Base-by-base conservation (phyloP, 2,888 invertebrate genomes). In the Polydrusus pterygomalis region DNA sequence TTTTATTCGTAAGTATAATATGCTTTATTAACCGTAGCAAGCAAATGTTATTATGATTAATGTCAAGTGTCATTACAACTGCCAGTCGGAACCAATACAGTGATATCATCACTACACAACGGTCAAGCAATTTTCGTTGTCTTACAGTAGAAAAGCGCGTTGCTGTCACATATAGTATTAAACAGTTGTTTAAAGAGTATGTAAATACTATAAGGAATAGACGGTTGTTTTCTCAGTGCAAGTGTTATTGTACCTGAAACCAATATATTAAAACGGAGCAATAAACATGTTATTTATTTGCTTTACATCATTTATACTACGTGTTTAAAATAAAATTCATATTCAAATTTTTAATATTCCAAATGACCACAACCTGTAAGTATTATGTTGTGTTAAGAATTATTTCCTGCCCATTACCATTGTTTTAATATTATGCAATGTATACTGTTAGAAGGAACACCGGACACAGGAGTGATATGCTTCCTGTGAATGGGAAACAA, bases 381-480 rank as follows among this genome's bases (percentile, higher is more conserved):
- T 58, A 34, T 58, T 15, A 58, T 38, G 11, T 60, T 60, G 38
- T 38, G 58, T 60, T 60, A 40, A 11, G 58, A 60, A 60, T 17
- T 56, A 38, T 60, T 60, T 60, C 58, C 58, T 60, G 38, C 11
- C 17, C 17, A 18, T 38, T 60, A 9, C 58, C 40, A 60, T 60
- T 60, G 58, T 60, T 60, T 60, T 60, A 18, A 15, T 56, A n/a
- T 40, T 60, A 60, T 60, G 58, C 58, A 17, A 60, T 17, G 17
- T 17, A 38, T 18, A 38, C 58, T 17, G 38, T 60, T 60, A 60
- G 58, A 60, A 34, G 9, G n/a, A 38, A 60, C 10, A 60, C 68
- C 68, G 40, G 54, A 56, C 43, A 54, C 18, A 17, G 67, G 67
- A 67, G 38, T 54, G 49, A 68, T 68, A 68, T 67, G 25, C 54